Base-by-base conservation (phyloP, 2,113 vertebrate species). In the Pholis gunnellus region DNA sequence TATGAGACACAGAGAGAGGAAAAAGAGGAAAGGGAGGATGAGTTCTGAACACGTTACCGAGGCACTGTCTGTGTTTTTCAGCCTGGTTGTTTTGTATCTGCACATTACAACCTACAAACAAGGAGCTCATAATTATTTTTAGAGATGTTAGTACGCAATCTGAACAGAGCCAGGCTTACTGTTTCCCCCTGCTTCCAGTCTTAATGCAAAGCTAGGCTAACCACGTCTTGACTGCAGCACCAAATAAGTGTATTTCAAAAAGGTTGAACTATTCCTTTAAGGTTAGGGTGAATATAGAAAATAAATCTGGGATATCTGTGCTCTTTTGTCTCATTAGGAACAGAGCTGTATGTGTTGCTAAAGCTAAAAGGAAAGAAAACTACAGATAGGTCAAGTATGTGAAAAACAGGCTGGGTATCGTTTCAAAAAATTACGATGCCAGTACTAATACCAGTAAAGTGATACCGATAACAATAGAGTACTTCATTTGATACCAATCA, bases 1-100 rank as follows among this genome's bases (percentile, higher is more conserved):
- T 74, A 76, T 74, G 68, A 79, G 60, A 71, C 65, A 64, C 56
- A 42, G 75, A 68, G 66, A 64, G 66, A 64, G 52, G 48, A 6
- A 57, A 57, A 27, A 27, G 54, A 22, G 44, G 65, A 65, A 78
- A 83, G 69, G 60, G 56, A 80, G 56, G 67, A 72, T 29, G 63
- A 70, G 31, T 64, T 57, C 15, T 54, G 46, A 73, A 29, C 60
- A 65, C 9, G 54, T 44, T 22, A 2, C 11, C 0, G 17, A n/a
- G 34, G 31, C 48, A 2, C 34, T 14, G 50, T 31, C 54, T 70
- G 18, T 40, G 66, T 38, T 29, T 44, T 46, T 34, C 22, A 11
- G 13, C 22, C 14, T 20, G 18, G 44, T 34, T 40, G 46, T 65
- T 38, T 54, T 50, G 29, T 13, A 25, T 31, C 25, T 1, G 3